Percentiles rank a stretch among this genome's conserved stretches.
Conservation (phyloP, 2,888 invertebrate species). For the Tenthredo amoena region DNA sequence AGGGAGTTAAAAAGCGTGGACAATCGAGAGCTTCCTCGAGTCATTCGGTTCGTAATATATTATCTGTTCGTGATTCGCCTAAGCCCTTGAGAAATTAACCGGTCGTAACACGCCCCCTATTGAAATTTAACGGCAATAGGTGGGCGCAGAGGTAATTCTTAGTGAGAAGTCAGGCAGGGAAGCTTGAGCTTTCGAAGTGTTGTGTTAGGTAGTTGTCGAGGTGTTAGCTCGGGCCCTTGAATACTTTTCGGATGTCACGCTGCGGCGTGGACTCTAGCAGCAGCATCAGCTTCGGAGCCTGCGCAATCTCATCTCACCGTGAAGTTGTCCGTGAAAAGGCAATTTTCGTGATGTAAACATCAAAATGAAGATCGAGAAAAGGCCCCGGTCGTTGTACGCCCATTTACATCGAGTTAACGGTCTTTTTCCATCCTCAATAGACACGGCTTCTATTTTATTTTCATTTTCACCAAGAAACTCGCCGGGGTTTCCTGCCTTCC, state of each 20-base stretch:
- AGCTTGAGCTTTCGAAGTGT: constrained; percentile 1
- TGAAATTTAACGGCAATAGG: constrained; percentile 51
- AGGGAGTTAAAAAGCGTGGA: constrained; percentile 32
- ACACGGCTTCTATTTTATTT: constrained; percentile 61
- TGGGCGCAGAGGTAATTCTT: constrained; percentile 27
- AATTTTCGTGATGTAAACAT: constrained; percentile 67
- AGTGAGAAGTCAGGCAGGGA: neutral
- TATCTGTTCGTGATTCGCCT: constrained; percentile 44
- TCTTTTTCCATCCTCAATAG: constrained; percentile 70
- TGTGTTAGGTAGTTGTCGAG: neutral
- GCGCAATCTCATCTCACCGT: constrained; percentile 58
- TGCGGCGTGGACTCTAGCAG: neutral
- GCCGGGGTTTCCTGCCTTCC: constrained; percentile 53
- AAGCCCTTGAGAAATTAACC: constrained; percentile 48
- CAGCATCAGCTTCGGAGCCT: neutral
- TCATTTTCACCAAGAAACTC: constrained; percentile 70
- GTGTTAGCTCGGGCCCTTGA: constrained; percentile 29
- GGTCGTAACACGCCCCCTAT: constrained; percentile 51
- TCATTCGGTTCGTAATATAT: constrained; percentile 33
- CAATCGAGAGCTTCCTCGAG: constrained; percentile 34
- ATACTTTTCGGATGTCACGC: constrained; percentile 50
- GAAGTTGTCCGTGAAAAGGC: constrained; percentile 70
- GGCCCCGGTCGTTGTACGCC: constrained; percentile 57
- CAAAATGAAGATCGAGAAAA: constrained; percentile 65
- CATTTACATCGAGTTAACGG: constrained; percentile 75